Evolutionary conservation across 2,113 vertebrate species (phyloP).

Genomic region (Herpailurus yagouaroundi): DNA sequence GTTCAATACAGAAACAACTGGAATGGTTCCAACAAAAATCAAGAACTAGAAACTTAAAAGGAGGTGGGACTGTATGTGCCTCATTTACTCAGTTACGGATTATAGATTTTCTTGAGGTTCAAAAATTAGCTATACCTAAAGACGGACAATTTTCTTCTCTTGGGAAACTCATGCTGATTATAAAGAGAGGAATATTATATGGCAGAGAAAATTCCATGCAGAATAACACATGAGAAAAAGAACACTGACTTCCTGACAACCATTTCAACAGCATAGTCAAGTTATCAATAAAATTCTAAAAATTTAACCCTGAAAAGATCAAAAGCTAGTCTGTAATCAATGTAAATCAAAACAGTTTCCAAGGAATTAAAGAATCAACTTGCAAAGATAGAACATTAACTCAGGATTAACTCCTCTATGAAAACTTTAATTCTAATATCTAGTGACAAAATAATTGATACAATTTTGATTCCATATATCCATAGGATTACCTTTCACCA

Average conservation of each 20-base stretch:
- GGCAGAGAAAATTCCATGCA: not conserved
- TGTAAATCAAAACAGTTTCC: conserved; percentile 24
- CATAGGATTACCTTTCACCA: conserved; percentile 3
- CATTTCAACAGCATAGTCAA: not conserved
- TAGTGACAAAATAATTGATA: conserved; percentile 21
- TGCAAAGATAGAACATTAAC: not conserved
- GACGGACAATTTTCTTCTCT: not conserved
- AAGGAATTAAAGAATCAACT: conserved; percentile 21
- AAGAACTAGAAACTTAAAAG: not conserved
- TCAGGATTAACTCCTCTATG: not conserved
- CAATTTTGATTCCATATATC: not conserved
- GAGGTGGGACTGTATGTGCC: not conserved
- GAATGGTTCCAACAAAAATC: not conserved
- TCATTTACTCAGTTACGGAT: not conserved
- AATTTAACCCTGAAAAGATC: not conserved
- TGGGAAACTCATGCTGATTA: not conserved
- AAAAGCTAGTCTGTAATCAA: conserved; percentile 2
- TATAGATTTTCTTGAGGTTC: not conserved
- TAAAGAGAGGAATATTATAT: not conserved
- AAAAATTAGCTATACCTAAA: not conserved
- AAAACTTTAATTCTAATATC: conserved; percentile 25
- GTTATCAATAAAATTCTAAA: conserved; percentile 42
- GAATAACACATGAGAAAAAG: not conserved
- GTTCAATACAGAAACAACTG: not conserved
- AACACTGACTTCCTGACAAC: not conserved